Conservation (phyloP, 2,113 vertebrate species). For the Talpa occidentalis region DNA sequence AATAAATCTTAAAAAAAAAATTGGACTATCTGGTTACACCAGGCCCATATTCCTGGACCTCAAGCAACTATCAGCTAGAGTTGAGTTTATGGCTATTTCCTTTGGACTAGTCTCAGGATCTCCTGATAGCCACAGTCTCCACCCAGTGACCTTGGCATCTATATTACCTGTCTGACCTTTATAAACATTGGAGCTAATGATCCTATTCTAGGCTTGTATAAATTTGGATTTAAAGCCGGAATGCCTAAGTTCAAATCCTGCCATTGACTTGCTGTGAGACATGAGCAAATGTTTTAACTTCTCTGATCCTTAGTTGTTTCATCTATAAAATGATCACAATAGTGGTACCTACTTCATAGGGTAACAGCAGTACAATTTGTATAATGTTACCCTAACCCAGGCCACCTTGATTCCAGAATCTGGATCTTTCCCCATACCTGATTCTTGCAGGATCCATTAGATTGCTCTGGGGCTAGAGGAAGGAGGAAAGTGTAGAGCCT, state of each 20-base stretch:
- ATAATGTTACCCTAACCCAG: background rate
- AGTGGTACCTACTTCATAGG: background rate
- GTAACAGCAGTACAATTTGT: background rate
- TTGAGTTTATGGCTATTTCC: background rate
- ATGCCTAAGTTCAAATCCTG: slow-evolving; percentile 21
- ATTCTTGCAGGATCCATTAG: background rate
- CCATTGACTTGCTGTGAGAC: background rate
- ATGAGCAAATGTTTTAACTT: background rate
- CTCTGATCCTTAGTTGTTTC: background rate
- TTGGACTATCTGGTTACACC: background rate
- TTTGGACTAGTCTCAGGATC: background rate
- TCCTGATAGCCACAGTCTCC: background rate
- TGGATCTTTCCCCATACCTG: background rate
- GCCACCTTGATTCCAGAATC: background rate
- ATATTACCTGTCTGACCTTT: background rate
- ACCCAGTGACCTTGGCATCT: background rate
- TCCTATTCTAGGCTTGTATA: background rate
- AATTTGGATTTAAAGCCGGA: slow-evolving; percentile 4
- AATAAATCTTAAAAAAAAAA: too few relatives aligned
- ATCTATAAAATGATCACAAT: slow-evolving; percentile 18
- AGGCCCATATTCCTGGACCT: background rate
- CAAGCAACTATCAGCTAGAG: background rate
- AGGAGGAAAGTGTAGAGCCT: background rate
- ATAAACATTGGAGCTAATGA: background rate
- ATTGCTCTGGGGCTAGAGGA: background rate